Evolutionary conservation across 2,888 invertebrate species (phyloP).

Genomic region (Agrotis clavis): DNA sequence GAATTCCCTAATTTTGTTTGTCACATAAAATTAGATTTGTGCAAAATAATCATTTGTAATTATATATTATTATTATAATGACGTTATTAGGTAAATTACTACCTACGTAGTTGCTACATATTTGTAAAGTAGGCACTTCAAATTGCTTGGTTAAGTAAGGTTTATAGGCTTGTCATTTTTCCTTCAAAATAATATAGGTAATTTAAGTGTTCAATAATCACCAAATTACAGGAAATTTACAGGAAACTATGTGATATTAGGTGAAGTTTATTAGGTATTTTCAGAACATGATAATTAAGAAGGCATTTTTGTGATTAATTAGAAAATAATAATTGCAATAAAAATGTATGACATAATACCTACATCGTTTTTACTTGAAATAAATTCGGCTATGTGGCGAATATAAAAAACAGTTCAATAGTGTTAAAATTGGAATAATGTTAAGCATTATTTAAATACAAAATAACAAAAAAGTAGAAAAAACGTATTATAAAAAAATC

Average conservation of each 20-base stretch:
- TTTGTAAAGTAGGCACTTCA: background rate
- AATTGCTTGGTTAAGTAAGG: slow-evolving; percentile 1
- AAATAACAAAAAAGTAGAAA: background rate
- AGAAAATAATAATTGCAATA: background rate
- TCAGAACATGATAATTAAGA: background rate
- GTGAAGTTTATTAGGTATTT: rapidly evolving
- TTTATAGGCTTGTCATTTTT: background rate
- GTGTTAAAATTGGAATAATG: background rate
- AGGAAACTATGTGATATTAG: background rate
- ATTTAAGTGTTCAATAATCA: background rate
- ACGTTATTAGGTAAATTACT: background rate
- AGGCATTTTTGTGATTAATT: too few species aligned
- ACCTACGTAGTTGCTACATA: background rate
- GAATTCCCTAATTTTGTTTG: slow-evolving; percentile 67
- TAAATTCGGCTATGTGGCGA: background rate
- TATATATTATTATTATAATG: slow-evolving; percentile 7
- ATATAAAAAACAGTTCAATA: background rate
- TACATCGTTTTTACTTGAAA: background rate
- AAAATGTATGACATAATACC: too few species aligned
- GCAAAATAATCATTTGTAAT: background rate
- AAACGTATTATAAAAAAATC: background rate
- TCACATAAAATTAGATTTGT: slow-evolving; percentile 27
- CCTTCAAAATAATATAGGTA: too few species aligned
- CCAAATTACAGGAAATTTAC: slow-evolving; percentile 3
- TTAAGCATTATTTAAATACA: background rate